Percentiles rank a stretch among this genome's conserved stretches.
Evolutionary conservation across 2,888 invertebrate species (phyloP).

Genomic region (Pegoplata infirma): DNA sequence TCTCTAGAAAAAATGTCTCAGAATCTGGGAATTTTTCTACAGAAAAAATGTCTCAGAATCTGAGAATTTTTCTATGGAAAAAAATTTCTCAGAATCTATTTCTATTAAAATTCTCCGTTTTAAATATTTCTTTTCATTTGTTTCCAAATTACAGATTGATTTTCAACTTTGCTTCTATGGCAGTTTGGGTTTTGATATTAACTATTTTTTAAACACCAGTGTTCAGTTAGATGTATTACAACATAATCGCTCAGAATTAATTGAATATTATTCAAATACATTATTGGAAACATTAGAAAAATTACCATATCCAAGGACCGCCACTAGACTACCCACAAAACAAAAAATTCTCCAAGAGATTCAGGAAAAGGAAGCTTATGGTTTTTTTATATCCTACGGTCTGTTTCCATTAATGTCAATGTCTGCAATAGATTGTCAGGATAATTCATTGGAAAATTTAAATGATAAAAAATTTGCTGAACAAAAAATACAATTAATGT

Average conservation of each 20-base stretch:
- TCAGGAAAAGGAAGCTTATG: conserved; percentile 71
- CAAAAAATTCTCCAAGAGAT: conserved; percentile 71
- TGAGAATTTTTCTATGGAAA: too few species aligned
- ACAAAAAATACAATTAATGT: conserved; percentile 75
- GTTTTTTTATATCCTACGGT: conserved; percentile 76
- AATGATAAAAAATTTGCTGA: conserved; percentile 72
- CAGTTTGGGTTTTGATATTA: conserved; percentile 77
- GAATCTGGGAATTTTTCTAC: too few species aligned
- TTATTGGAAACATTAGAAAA: conserved; percentile 67
- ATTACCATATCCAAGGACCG: conserved; percentile 60
- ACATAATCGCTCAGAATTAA: conserved; percentile 68
- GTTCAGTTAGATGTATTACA: conserved; percentile 71
- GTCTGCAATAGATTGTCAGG: conserved; percentile 73
- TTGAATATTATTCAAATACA: conserved; percentile 69
- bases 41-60: too few species aligned
- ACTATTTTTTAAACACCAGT: conserved; percentile 77
- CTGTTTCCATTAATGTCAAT: conserved; percentile 76
- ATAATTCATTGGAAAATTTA: conserved; percentile 74
- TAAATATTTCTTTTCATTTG: too few species aligned
- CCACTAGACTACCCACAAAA: conserved; percentile 65
- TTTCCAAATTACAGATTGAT: conserved; percentile 72
- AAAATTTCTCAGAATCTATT: too few species aligned
- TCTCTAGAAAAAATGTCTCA: too few species aligned
- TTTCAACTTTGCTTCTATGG: conserved; percentile 76
- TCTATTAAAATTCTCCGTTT: too few species aligned